phyloP scores from a whole-genome alignment of 2,113 vertebrate species.

The human (Homo sapiens) region DNA sequence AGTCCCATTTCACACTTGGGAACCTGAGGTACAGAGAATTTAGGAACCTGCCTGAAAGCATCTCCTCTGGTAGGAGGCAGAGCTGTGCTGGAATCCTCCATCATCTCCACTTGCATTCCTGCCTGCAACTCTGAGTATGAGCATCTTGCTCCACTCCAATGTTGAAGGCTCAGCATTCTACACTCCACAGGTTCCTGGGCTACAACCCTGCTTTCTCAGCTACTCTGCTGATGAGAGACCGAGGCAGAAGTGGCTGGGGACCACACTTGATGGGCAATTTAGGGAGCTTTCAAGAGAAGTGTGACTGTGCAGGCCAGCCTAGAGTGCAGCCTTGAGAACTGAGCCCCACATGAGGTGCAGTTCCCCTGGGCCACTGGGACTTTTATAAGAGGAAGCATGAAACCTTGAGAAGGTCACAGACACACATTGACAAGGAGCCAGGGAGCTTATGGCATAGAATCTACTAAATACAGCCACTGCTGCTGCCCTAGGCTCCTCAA shows the following conservation, averaged over 20 bases:
- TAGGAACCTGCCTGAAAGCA: background rate
- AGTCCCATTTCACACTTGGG: background rate
- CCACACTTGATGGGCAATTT: background rate
- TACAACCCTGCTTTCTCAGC: background rate
- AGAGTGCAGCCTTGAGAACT: background rate
- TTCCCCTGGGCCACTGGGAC: background rate
- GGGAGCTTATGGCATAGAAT: background rate
- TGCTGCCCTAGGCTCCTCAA: fast-evolving
- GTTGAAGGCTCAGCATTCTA: background rate
- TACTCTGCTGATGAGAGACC: fast-evolving
- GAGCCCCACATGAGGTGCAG: fast-evolving
- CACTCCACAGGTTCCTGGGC: fast-evolving
- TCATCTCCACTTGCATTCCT: no score
- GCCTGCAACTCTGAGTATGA: fast-evolving
- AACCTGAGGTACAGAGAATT: background rate
- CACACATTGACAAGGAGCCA: background rate
- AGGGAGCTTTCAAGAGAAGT: background rate
- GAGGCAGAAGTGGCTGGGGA: background rate
- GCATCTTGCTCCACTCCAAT: fast-evolving
- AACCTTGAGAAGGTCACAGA: background rate
- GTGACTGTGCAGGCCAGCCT: background rate
- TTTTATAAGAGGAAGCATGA: no score
- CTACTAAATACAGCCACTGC: background rate
- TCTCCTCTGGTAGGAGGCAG: fast-evolving
- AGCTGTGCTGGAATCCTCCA: no score